phyloP scores from a whole-genome alignment of 2,113 vertebrate genomes.

The Gymnarchus niloticus region DNA sequence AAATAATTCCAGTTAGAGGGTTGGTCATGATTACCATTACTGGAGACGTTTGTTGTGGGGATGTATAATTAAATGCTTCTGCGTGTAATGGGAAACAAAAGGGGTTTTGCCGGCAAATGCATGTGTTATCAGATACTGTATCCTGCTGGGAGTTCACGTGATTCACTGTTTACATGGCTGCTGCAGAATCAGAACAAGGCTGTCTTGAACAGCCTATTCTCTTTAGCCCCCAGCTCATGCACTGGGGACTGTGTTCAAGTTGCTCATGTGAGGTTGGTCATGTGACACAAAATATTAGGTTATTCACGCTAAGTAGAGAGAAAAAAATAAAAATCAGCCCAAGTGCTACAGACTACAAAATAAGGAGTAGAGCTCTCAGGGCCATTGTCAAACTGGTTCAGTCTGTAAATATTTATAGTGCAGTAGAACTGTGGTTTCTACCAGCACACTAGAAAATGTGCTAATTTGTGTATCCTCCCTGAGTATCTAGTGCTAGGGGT shows the following conservation, averaged over 20 bases:
- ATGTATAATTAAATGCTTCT: neutral
- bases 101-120: neutral
- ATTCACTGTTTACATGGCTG: neutral
- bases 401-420: neutral
- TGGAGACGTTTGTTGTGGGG: slow-evolving; percentile 35
- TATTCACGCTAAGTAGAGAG: too few species aligned
- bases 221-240: neutral
- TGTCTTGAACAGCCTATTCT: neutral
- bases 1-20: slow-evolving; percentile 37
- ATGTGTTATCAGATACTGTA: neutral
- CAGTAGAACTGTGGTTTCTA: neutral
- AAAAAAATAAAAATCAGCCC: neutral
- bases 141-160: neutral
- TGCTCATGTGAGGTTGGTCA: neutral
- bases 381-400: neutral
- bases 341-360: neutral
- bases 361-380: neutral
- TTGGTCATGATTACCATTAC: slow-evolving; percentile 40
- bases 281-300: neutral
- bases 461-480: neutral
- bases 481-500: too few species aligned
- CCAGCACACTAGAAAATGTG: neutral
- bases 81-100: neutral
- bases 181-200: neutral
- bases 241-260: neutral